phyloP scores from a whole-genome alignment of 30 jellyfish, hydroid and myxozoan species.

The Pelagia noctiluca region DNA sequence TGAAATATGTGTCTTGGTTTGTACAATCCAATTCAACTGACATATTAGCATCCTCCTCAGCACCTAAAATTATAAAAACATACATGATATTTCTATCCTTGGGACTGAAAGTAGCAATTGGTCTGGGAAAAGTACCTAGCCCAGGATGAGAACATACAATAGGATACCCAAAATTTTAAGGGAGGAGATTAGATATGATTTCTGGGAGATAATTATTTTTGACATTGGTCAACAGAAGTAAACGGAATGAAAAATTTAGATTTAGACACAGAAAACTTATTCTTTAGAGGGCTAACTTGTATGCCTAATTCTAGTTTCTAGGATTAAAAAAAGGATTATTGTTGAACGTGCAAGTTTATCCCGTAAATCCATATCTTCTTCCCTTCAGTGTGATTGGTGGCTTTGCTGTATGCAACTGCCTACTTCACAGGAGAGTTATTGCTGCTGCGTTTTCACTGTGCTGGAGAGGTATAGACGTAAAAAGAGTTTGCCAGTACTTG shows the following conservation, averaged over 20 bases:
- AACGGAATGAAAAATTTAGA: too few relatives aligned
- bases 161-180: background rate
- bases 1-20: conserved; percentile 41
- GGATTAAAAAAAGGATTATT: too few relatives aligned
- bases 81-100: background rate
- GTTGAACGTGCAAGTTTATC: too few relatives aligned
- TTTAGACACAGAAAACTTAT: too few relatives aligned
- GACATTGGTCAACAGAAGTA: background rate
- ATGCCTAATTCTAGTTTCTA: too few relatives aligned
- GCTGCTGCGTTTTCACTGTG: too few relatives aligned
- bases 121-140: too few relatives aligned
- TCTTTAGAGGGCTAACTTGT: too few relatives aligned
- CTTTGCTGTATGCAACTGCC: background rate
- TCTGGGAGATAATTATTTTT: too few relatives aligned
- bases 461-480: too few relatives aligned
- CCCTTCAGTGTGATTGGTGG: background rate
- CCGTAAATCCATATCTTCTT: background rate
- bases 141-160: background rate
- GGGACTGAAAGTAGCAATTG: background rate
- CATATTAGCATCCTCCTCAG: conserved; percentile 41
- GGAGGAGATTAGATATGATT: background rate
- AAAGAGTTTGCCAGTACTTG: background rate
- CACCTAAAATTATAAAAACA: conserved; percentile 13
- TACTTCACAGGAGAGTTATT: background rate
- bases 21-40: conserved; percentile 32